Evolutionary conservation across 2,888 invertebrate genomes (phyloP), one percentile per base, ranked within the genome.

Genomic region (Hydropsyche betteni): DNA sequence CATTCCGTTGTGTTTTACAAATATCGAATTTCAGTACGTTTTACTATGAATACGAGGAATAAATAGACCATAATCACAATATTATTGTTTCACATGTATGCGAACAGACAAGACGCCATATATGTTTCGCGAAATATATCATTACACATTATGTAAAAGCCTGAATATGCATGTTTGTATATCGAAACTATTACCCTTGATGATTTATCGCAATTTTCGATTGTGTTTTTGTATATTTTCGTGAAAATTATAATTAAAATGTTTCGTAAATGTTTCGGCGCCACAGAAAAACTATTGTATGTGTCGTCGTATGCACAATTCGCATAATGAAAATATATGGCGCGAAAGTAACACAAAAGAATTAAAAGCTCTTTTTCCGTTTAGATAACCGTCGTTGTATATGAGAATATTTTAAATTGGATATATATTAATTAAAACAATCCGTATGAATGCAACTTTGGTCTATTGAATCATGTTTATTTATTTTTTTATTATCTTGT

Each of bases 11-110:
- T 53, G 70, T 50, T 72, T 61, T 55, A 72, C 58, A 55, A 64
- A 64, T 72, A 72, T 72, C 58, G n/a, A 72, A 72, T 72, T 55
- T 72, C 72, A 38, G 58, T 72, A 55, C 14, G 52, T 64, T 64
- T 36, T 12, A 10, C 64, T 64, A 64, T 5, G 36, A 64, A 64
- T 34, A 24, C 12, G 33, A 61, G 34, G n/a, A 64, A 64, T 64
- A 33, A 64, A 64, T 64, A 64, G 64, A 64, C 64, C 64, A 64
- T 64, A 36, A 64, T 24, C 16, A n/a, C 55, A 7, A n/a, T 55
- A 55, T 14, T 55, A n/a, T 55, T 55, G 55, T 16, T 14, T 55
- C 16, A 44, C 6, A 44, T 44, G 44, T 24, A 24, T 24, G 24
- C 24, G 2, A 24, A 2, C 24, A 24, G 51, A 51, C 8, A 1